Percentiles rank a stretch among this genome's conserved stretches.
Evolutionary conservation across 2,797 vertebrate genomes (phyloP).

Genomic region (Ceryle rudis): DNA sequence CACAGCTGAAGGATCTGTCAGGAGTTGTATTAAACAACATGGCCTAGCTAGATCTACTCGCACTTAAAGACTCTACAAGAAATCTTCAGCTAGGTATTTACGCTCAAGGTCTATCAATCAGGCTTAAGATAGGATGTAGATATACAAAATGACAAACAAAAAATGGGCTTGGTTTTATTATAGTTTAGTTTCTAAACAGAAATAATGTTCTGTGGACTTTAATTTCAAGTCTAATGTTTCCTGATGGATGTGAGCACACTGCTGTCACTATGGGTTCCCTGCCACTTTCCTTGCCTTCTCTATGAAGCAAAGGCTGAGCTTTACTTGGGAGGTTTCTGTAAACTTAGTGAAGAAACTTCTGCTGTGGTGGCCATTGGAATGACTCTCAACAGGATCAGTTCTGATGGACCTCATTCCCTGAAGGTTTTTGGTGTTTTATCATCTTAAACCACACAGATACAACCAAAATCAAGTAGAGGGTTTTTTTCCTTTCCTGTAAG

Average conservation of each 20-base stretch:
- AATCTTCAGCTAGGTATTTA: neutral
- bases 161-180: fast-evolving
- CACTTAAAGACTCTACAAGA: neutral
- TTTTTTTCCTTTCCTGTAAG: neutral
- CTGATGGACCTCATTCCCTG: neutral
- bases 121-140: neutral
- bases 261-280: neutral
- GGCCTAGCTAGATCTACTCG: neutral
- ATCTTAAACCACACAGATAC: neutral
- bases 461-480: neutral
- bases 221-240: neutral
- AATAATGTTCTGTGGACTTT: neutral
- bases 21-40: neutral
- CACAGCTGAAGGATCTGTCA: neutral
- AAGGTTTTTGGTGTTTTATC: neutral
- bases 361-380: neutral
- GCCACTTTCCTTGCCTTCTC: neutral
- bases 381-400: neutral
- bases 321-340: neutral
- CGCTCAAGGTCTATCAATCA: neutral
- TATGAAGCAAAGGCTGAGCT: neutral
- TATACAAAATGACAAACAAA: neutral
- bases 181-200: neutral
- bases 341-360: neutral
- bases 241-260: fast-evolving